Percentiles rank a stretch among this genome's conserved stretches.
These are phyloP conservation scores for Phalacrocorax pelagicus DNA, from an alignment of 2,113 vertebrate genomes.

Conservation along the genomic window DNA sequence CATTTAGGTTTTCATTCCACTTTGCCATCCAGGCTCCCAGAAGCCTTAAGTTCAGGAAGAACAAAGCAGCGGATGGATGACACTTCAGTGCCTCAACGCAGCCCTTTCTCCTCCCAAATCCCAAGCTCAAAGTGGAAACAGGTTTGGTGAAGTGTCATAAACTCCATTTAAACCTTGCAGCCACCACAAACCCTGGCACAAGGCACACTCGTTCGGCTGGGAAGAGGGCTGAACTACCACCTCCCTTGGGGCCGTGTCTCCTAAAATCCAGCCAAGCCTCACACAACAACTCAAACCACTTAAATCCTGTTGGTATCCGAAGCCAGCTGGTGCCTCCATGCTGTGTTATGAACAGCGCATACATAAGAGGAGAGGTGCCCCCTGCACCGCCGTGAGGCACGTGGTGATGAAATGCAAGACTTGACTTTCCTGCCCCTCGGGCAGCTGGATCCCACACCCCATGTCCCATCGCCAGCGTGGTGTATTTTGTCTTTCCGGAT, in stretches of 20 bases:
- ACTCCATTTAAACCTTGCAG: background rate
- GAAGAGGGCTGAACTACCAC: background rate
- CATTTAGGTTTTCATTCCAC: background rate
- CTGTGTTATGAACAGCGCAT: background rate
- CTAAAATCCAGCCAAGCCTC: background rate
- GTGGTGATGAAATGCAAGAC: background rate
- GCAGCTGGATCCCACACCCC: background rate
- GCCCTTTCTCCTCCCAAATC: background rate
- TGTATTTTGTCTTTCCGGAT: background rate
- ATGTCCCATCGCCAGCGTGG: background rate
- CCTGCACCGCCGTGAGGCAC: background rate
- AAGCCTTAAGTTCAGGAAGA: background rate
- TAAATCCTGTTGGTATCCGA: background rate
- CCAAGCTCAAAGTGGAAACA: background rate
- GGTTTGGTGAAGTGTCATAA: background rate
- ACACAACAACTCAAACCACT: background rate
- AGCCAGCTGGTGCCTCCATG: background rate
- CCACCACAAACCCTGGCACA: background rate
- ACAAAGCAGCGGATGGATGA: accelerated
- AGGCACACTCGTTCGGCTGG: background rate
- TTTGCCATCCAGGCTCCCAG: background rate
- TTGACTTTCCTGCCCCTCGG: background rate
- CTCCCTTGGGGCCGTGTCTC: background rate
- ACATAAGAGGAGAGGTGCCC: background rate
- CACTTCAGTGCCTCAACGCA: background rate